Percentiles rank a stretch among this genome's conserved stretches.
These are phyloP conservation scores for Ictalurus furcatus DNA, from an alignment of 2,113 vertebrate genomes.

Conservation along the genomic window DNA sequence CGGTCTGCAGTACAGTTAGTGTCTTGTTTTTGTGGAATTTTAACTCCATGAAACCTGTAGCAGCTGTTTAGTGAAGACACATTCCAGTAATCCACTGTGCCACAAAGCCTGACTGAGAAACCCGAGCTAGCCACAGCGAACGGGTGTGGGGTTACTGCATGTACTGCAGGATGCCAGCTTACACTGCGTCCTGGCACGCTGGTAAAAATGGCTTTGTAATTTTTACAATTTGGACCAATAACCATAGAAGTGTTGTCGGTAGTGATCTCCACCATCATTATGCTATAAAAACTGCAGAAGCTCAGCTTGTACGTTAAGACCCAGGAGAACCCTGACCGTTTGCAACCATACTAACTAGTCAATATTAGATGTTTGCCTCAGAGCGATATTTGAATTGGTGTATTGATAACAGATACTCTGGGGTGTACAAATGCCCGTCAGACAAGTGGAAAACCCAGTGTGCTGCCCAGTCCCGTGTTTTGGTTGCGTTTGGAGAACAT, in stretches of 20 bases:
- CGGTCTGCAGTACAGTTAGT: neutral
- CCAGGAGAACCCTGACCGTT: neutral
- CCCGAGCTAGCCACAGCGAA: constrained; percentile 34
- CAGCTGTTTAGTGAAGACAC: constrained; percentile 10
- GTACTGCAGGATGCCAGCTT: neutral
- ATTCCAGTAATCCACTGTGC: constrained; percentile 20
- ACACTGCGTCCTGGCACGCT: neutral
- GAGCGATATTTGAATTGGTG: neutral
- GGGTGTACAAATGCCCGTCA: too few species aligned
- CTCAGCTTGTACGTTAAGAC: neutral
- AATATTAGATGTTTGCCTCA: neutral
- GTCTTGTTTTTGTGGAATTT: neutral
- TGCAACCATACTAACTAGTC: neutral
- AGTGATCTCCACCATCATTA: neutral
- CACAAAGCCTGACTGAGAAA: constrained; percentile 40
- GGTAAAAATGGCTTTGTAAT: neutral
- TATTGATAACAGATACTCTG: neutral
- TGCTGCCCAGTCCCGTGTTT: neutral
- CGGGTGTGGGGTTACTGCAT: constrained; percentile 45
- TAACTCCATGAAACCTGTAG: neutral
- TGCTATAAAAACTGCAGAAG: neutral
- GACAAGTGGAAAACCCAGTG: neutral
- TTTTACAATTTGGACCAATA: neutral
- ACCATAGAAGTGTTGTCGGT: neutral
- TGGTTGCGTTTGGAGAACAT: too few species aligned